Conservation (phyloP, 2,797 vertebrate species). For the Paramormyrops hopkinsi region DNA sequence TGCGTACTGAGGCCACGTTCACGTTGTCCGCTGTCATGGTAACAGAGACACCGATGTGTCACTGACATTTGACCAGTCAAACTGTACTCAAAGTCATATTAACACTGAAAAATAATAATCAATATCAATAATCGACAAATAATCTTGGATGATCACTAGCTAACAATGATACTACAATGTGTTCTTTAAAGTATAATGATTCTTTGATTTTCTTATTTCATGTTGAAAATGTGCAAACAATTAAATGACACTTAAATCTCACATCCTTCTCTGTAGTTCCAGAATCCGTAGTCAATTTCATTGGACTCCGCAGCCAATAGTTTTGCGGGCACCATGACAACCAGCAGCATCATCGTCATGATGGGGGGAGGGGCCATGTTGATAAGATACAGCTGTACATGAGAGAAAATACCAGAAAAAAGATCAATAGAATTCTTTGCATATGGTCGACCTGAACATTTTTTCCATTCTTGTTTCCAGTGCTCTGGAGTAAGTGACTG, state of each 20-base stretch:
- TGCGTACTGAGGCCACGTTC: slow-evolving; percentile 65
- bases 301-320: slow-evolving; percentile 49
- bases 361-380: slow-evolving; percentile 44
- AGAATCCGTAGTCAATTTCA: slow-evolving; percentile 63
- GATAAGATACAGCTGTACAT: slow-evolving; percentile 24
- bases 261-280: slow-evolving; percentile 77
- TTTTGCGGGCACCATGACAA: slow-evolving; percentile 47
- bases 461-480: not conserved
- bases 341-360: slow-evolving; percentile 45
- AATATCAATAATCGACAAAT: not conserved
- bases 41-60: not conserved
- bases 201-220: not conserved
- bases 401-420: slow-evolving; percentile 6
- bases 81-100: not conserved
- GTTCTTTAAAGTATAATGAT: not conserved
- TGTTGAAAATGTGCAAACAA: not conserved
- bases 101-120: not conserved
- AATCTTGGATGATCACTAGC: not conserved
- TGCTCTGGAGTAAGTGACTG: not conserved
- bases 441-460: not conserved
- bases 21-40: slow-evolving; percentile 60
- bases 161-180: not conserved
- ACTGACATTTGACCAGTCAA: not conserved
- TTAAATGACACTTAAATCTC: slow-evolving; percentile 33
- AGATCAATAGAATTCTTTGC: not conserved